Conservation (phyloP, 1,140 invertebrate species). For the Phenacoccus solenopsis region DNA sequence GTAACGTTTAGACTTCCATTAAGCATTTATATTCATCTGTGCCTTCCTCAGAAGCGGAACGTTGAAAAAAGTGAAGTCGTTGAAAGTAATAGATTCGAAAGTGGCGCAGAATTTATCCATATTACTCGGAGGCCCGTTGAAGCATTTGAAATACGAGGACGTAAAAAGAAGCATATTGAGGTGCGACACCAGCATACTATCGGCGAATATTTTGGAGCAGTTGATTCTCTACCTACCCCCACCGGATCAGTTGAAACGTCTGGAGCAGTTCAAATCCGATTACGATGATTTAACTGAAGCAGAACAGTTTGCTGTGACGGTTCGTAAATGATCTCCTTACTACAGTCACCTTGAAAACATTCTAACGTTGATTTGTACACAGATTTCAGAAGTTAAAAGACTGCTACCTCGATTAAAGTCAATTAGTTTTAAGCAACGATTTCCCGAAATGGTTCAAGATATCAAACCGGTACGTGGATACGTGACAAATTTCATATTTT, state of each 20-base stretch:
- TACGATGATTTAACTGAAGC: conserved; percentile 77
- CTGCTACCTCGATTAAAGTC: conserved; percentile 75
- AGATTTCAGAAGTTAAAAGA: conserved; percentile 71
- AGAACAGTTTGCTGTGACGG: conserved; percentile 89
- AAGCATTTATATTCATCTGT: conserved; percentile 15
- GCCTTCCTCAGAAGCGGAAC: conserved; percentile 40
- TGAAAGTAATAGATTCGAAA: conserved; percentile 84
- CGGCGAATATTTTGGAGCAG: conserved; percentile 66
- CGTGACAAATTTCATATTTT: not conserved
- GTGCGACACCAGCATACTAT: conserved; percentile 73
- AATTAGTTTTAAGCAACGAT: conserved; percentile 78
- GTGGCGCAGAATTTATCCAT: conserved; percentile 92
- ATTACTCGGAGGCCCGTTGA: conserved; percentile 73
- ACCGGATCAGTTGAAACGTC: conserved; percentile 70
- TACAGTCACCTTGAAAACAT: not conserved
- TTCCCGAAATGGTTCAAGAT: conserved; percentile 69
- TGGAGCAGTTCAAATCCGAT: conserved; percentile 61
- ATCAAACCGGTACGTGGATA: conserved; percentile 63
- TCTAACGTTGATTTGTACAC: conserved; percentile 22
- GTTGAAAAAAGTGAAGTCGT: conserved; percentile 75
- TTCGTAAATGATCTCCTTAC: conserved; percentile 32
- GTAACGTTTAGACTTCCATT: too few relatives aligned
- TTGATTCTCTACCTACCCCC: conserved; percentile 80
- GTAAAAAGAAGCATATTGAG: conserved; percentile 69
- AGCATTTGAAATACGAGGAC: conserved; percentile 75